These are phyloP conservation scores for Cheiracanthium punctorium DNA, from an alignment of 2,888 invertebrate species.

Conservation along the genomic window DNA sequence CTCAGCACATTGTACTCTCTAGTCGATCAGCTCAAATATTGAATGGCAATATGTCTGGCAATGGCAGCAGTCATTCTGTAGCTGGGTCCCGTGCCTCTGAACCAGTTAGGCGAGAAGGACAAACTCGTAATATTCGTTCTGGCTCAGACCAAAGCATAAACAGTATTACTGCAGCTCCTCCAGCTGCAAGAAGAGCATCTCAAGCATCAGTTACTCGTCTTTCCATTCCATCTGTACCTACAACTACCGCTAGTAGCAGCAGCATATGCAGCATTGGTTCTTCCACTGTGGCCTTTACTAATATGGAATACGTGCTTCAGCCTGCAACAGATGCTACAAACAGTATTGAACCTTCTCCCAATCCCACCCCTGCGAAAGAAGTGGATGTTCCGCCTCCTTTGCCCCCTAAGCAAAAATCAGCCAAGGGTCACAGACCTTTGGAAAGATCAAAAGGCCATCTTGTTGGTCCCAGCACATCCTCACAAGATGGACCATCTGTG, in stretches of 20 bases:
- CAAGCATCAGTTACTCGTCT: constrained; percentile 45
- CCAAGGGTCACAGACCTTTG: constrained; percentile 82
- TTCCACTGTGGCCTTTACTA: constrained; percentile 72
- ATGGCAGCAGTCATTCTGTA: constrained; percentile 41
- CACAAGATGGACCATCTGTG: constrained; percentile 39
- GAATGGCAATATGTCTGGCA: constrained; percentile 67
- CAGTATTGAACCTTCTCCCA: constrained; percentile 36
- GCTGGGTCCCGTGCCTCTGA: constrained; percentile 24
- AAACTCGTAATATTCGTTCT: constrained; percentile 49
- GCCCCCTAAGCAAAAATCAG: constrained; percentile 80
- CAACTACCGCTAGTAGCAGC: constrained; percentile 26
- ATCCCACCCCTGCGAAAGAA: constrained; percentile 51
- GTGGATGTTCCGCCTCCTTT: constrained; percentile 79
- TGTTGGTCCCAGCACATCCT: constrained; percentile 72
- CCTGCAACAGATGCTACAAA: constrained; percentile 43
- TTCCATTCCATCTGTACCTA: constrained; percentile 35
- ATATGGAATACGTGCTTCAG: constrained; percentile 70
- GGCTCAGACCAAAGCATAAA: constrained; percentile 65
- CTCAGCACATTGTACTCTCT: constrained; percentile 62
- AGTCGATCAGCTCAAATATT: constrained; percentile 66
- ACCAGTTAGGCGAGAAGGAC: constrained; percentile 26
- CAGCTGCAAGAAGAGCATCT: constrained; percentile 39
- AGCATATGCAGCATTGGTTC: constrained; percentile 21
- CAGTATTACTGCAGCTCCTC: constrained; percentile 46
- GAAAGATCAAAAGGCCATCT: constrained; percentile 82